Evolutionary conservation across 2,113 vertebrate species (phyloP), one percentile per base, ranked within the genome.

Genomic region (Lonchura striata): DNA sequence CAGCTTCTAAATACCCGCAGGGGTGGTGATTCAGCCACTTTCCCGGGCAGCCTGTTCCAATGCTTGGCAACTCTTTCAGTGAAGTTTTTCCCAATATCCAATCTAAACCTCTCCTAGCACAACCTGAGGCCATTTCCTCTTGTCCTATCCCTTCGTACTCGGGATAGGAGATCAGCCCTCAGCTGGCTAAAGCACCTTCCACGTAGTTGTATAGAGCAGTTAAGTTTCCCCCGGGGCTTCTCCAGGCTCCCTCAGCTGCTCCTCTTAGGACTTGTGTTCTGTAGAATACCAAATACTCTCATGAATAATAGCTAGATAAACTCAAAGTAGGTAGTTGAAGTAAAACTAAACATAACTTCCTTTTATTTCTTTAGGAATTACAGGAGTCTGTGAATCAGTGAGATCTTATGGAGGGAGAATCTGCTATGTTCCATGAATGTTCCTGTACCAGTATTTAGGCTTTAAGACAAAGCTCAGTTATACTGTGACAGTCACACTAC

Each of bases 201-300:
- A 68, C 68, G 18, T 15, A 28, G 7, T 5, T 49, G 11, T 33
- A 61, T 11, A 68, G 47, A 49, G 42, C 37, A 41, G 1, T 56
- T 56, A n/a, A 59, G 5, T 20, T 63, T 14, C 18, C 11, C 15
- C 37, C 15, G 31, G 18, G 23, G 9, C 13, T 49, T 46, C 42
- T 56, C 17, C 66, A 66, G 11, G 35, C 17, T 69, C 49, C 61
- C 23, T 56, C 82, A 63, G 49, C 28, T 61, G 27, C 63, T 81
- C 61, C 49, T 76, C 0, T 0, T 0, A 30, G 33, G 42, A 63
- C 3, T 56, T 81, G 42, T 50, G 23, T 33, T 86, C 42, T 39
- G 17, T 21, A 25, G 15, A 89, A 42, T 27, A 41, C 19, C 41
- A 65, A 69, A 86, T 77, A 81, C 41, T 81, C 27, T 88, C 8